A percentile compares a stretch with the other conserved stretches of the same genome.
phyloP scores from a whole-genome alignment of 1,140 invertebrate genomes.

The Andrena cerasifolii region DNA sequence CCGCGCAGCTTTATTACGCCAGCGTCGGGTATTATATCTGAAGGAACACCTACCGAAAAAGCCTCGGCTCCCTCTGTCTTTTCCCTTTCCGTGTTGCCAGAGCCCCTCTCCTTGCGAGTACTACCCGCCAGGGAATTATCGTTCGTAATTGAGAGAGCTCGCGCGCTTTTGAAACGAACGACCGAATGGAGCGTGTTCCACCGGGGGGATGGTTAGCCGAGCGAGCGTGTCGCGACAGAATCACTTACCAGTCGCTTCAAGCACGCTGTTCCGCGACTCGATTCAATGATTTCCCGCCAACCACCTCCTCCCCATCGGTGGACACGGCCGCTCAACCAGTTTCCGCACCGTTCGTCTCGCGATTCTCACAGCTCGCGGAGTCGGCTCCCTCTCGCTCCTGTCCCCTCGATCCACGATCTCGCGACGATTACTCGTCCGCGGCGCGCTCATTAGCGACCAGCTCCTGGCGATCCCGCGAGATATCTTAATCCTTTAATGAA shows the following conservation, averaged over 20 bases:
- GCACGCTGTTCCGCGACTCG: conserved; percentile 6
- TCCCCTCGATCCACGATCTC: conserved; percentile 2
- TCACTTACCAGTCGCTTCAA: conserved; percentile 7
- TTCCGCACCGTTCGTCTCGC: conserved; percentile 21
- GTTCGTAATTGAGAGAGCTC: conserved; percentile 39
- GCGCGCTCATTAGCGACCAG: conserved; percentile 49
- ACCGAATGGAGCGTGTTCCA: too few relatives aligned
- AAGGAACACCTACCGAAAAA: conserved; percentile 53
- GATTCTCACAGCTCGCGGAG: conserved; percentile 50
- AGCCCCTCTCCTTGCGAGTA: conserved; percentile 57
- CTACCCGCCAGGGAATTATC: conserved; percentile 67
- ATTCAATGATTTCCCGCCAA: conserved; percentile 28
- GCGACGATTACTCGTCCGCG: conserved; percentile 10
- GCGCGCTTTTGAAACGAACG: conserved; percentile 64
- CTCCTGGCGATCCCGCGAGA: conserved; percentile 38
- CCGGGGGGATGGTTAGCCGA: too few relatives aligned
- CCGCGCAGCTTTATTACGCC: conserved; percentile 66
- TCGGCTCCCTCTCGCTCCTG: neutral
- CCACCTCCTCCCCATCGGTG: neutral
- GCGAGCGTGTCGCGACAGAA: conserved; percentile 51
- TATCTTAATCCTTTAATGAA: conserved; percentile 58
- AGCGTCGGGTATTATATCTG: conserved; percentile 54
- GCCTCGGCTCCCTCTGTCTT: conserved; percentile 9
- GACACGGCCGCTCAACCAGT: conserved; percentile 20
- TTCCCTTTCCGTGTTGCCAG: conserved; percentile 44